phyloP scores from a whole-genome alignment of 2,888 invertebrate genomes.

The Himalopsyche japonica region DNA sequence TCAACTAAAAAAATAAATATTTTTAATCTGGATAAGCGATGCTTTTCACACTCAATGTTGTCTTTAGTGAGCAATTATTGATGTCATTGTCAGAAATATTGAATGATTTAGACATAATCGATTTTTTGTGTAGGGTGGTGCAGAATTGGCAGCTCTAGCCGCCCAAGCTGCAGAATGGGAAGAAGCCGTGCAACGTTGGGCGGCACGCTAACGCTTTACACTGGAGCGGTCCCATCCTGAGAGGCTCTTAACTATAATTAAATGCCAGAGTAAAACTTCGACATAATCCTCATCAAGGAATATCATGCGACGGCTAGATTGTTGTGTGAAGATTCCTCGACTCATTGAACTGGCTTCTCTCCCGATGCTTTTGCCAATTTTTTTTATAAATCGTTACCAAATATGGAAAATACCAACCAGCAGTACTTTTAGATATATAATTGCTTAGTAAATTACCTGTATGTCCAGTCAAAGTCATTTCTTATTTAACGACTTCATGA shows the following conservation, averaged over 20 bases:
- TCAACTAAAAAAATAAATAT: not conserved
- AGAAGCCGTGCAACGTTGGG: constrained; percentile 39
- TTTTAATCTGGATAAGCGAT: not conserved
- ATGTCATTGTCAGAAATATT: not conserved
- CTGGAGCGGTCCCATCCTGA: not conserved
- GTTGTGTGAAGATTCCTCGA: not conserved
- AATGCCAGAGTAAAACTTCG: not conserved
- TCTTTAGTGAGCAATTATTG: not conserved
- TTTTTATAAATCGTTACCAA: not conserved
- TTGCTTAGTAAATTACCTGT: no score
- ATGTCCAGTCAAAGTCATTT: no score
- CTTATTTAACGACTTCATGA: no score
- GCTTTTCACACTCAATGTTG: not conserved
- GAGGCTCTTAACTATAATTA: not conserved
- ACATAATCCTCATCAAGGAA: not conserved
- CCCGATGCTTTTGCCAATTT: not conserved
- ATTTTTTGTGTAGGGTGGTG: constrained; percentile 28
- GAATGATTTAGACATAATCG: not conserved
- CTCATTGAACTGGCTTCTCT: not conserved
- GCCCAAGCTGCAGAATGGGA: constrained; percentile 40
- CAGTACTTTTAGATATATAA: not conserved
- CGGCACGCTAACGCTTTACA: constrained; percentile 33
- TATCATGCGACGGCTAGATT: not conserved
- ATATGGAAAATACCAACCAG: not conserved
- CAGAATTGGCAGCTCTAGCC: constrained; percentile 38